Evolutionary conservation across 1,140 invertebrate genomes (phyloP), one percentile per base, ranked within the genome.

Genomic region (Micrasema minimum): DNA sequence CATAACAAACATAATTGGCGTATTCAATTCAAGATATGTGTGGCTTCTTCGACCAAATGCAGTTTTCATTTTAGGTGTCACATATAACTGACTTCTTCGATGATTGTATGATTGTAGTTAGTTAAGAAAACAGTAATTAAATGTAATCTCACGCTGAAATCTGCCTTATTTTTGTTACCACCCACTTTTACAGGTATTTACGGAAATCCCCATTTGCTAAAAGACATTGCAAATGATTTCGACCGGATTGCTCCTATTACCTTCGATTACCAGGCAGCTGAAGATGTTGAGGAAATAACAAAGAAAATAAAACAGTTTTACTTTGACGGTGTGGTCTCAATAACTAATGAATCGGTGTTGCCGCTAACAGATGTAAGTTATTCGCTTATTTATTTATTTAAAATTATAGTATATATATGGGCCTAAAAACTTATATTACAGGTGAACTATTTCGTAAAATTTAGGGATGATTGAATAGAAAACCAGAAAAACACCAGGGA

Each of bases 281-380:
- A 22, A 0, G 37, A 11, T n/a, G 20, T 0, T 53, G 77, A 7
- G 18, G 16, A 14, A 16, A 75, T 23, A 37, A 48, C 12, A 18
- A 41, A 16, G 72, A 69, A 26, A 75, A 76, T 76, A 10, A 77
- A 41, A 41, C 38, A 72, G 0, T 77, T 76, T 64, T 83, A 82
- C 61, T 79, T 81, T 35, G 46, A 69, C 9, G 75, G 77, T 4
- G 35, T 38, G 11, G 68, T 77, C 37, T 69, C 76, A 14, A 62
- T 81, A 6, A 79, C 77, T 51, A 76, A 78, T 20, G 22, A 64
- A 12, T 79, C 78, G 0, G 73, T 66, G 1, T 74, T 77, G 41
- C 77, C 77, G 18, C 80, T 82, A 46, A 67, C 80, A 23, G 77
- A 82, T 78, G 81, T 82, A 70, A 80, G 79, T 76, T 10, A n/a